Conservation (phyloP, 2,113 vertebrate species). For the Ahaetulla prasina region DNA sequence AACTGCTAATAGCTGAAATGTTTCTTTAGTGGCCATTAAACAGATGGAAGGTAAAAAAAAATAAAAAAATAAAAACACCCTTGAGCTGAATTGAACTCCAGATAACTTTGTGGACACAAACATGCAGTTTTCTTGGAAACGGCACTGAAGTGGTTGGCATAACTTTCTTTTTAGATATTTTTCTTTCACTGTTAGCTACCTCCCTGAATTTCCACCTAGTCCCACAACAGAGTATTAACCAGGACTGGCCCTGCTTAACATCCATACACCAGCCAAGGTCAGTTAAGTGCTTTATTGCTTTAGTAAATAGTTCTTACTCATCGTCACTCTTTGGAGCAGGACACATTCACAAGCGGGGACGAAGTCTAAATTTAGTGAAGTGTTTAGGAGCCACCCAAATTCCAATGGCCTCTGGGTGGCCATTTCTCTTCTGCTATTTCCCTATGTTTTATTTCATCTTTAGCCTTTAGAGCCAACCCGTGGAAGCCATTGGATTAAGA, state of each 20-base stretch:
- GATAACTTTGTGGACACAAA: not conserved
- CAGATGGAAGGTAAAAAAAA: not conserved
- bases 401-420: not conserved
- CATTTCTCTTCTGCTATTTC: not conserved
- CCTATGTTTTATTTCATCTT: not conserved
- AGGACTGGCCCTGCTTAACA: not conserved
- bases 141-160: not conserved
- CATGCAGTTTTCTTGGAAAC: not conserved
- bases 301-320: not conserved
- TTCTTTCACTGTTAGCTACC: not conserved
- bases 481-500: not conserved
- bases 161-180: not conserved
- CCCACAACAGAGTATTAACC: not conserved
- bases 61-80: not conserved
- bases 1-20: not conserved
- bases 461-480: not conserved
- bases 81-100: not conserved
- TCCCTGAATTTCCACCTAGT: not conserved
- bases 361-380: not conserved
- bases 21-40: not conserved
- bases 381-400: not conserved
- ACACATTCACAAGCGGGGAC: not conserved
- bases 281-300: not conserved
- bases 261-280: not conserved
- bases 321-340: not conserved